Evolutionary conservation across 1,140 invertebrate species (phyloP), one percentile per base, ranked within the genome.

Genomic region (Spodoptera litura): DNA sequence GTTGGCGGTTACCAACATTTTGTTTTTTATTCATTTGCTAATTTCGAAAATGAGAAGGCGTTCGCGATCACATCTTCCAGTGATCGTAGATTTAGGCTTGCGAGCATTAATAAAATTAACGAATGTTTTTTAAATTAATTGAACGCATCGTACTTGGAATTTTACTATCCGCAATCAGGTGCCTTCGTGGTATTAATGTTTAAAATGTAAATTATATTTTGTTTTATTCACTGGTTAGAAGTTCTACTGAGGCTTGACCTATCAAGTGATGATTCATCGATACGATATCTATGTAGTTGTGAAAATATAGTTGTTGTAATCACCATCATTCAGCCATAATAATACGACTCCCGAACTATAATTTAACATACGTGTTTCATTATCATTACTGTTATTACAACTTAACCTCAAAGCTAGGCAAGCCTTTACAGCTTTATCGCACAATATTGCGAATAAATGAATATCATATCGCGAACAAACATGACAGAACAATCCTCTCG

Each of bases 31-130:
- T 90, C 90, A 90, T 94, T 93, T 93, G 91, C 93, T 93, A 94
- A 94, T 94, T 94, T 94, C 87, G 93, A 94, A 93, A 93, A 94
- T 93, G 92, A 94, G 91, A 91, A 91, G 91, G 89, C 87, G 82
- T 85, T 83, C 83, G 84, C 86, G 91, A 94, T 94, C 87, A 87
- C 83, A 92, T 93, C 91, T 80, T 75, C 68, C 80, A 64, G 77
- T 80, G 93, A 94, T 94, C 89, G 91, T 93, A 94, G 91, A 94
- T 92, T 93, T 88, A 89, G 88, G 88, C 80, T 83, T 75, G 82
- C 77, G 84, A 83, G 84, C 86, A 93, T 93, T 92, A 92, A 94
- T 92, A 93, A 94, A 93, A 93, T 94, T 93, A 93, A 93, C 90
- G 92, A 94, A 92, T 92, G 88, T 87, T 85, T 89, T 90, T 92